phyloP scores from a whole-genome alignment of 1,140 invertebrate species.

The Pseudomyrmex sp. region DNA sequence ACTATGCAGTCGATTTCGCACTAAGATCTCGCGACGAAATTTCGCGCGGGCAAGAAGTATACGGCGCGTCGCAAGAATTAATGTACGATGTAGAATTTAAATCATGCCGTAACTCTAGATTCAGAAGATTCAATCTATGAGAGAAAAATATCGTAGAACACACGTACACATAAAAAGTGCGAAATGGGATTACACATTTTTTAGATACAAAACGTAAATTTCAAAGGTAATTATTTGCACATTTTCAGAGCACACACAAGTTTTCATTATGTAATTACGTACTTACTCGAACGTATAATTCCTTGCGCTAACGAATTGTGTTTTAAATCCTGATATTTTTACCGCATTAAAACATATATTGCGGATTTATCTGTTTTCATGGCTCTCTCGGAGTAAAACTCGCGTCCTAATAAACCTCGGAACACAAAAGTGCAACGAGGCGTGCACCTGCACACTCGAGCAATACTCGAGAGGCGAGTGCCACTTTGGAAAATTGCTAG shows the following conservation, averaged over 20 bases:
- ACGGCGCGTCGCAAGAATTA: slow-evolving; percentile 6
- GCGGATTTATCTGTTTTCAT: background rate
- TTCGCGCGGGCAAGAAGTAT: background rate
- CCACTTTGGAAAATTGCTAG: slow-evolving; percentile 53
- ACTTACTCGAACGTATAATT: background rate
- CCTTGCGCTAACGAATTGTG: background rate
- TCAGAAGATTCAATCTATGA: slow-evolving; percentile 42
- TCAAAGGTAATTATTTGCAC: too few species aligned
- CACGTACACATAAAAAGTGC: slow-evolving; percentile 14
- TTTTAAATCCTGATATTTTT: background rate
- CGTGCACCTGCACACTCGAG: slow-evolving; percentile 18
- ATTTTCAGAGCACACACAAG: too few species aligned
- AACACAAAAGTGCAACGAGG: slow-evolving; percentile 26
- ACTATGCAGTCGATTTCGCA: slow-evolving; percentile 2
- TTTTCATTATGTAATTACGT: too few species aligned
- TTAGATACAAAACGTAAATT: background rate
- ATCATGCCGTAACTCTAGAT: slow-evolving; percentile 30
- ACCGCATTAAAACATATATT: background rate
- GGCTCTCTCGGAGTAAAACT: background rate
- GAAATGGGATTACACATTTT: background rate
- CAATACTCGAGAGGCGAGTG: slow-evolving; percentile 31
- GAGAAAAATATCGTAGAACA: slow-evolving; percentile 38
- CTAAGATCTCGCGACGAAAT: slow-evolving; percentile 29
- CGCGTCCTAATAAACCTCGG: slow-evolving; percentile 26
- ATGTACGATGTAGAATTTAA: slow-evolving; percentile 48